Evolutionary conservation across 2,797 vertebrate genomes (phyloP).

Genomic region (Sciaenops ocellatus): DNA sequence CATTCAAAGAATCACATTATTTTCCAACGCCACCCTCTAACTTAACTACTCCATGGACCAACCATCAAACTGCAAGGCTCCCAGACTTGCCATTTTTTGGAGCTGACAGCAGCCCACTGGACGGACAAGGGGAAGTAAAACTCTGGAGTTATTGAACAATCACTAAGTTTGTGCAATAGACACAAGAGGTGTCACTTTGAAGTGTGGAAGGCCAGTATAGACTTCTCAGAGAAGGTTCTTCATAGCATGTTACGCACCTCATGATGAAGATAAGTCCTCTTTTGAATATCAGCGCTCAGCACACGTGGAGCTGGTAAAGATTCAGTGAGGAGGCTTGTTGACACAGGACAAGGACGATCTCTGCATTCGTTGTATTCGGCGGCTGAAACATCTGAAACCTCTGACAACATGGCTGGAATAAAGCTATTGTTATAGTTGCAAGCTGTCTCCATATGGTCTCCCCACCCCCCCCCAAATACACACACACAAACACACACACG

Average conservation of each 20-base stretch:
- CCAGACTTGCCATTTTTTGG: too few species aligned
- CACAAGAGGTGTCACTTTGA: too few species aligned
- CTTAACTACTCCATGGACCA: too few species aligned
- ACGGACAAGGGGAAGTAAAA: too few species aligned
- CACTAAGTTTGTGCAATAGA: too few species aligned
- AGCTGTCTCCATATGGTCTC: conserved; percentile 55
- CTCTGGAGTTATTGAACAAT: too few species aligned
- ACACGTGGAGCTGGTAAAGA: not conserved
- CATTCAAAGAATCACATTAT: too few species aligned
- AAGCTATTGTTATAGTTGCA: conserved; percentile 68
- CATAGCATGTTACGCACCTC: not conserved
- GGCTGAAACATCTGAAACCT: conserved; percentile 49
- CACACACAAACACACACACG: conserved; percentile 26
- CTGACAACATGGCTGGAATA: conserved; percentile 43
- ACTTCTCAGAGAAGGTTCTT: not conserved
- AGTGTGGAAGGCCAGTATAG: not conserved
- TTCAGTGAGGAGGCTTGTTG: conserved; percentile 5
- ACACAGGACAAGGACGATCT: conserved; percentile 2
- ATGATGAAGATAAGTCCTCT: not conserved
- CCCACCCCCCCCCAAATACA: conserved; percentile 27
- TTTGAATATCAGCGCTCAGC: conserved; percentile 5
- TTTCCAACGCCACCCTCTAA: too few species aligned
- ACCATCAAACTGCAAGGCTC: too few species aligned
- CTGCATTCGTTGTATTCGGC: not conserved
- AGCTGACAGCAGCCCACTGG: too few species aligned